A percentile compares a stretch with the other conserved stretches of the same genome.
phyloP scores from a whole-genome alignment of 2,888 invertebrate genomes.

The Euzetes globulus region DNA sequence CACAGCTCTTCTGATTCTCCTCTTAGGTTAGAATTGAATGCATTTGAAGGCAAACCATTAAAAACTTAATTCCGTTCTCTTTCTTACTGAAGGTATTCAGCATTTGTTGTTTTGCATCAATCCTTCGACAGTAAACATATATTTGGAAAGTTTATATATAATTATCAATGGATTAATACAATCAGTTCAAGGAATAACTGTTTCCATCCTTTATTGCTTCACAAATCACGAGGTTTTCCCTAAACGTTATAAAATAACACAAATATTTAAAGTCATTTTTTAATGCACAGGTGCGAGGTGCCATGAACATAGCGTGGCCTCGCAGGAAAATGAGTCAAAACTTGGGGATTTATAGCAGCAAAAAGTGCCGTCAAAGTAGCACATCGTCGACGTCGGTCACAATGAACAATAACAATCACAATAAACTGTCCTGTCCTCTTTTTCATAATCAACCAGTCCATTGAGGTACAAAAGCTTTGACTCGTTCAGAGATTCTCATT shows the following conservation, averaged over 20 bases:
- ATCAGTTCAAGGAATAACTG: constrained; percentile 45
- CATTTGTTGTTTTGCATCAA: constrained; percentile 52
- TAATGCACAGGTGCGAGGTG: constrained; percentile 16
- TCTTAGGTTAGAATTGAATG: constrained; percentile 48
- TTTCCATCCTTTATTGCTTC: constrained; percentile 42
- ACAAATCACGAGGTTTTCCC: constrained; percentile 39
- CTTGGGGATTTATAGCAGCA: neutral
- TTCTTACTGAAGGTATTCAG: constrained; percentile 45
- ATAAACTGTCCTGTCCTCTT: constrained; percentile 2
- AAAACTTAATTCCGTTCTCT: neutral
- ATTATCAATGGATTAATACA: constrained; percentile 51
- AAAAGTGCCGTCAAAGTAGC: constrained; percentile 20
- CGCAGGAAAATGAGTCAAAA: constrained; percentile 27
- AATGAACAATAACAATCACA: neutral
- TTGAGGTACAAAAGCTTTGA: neutral
- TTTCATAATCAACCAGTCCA: neutral
- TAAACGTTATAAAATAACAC: neutral
- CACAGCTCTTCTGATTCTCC: constrained; percentile 53
- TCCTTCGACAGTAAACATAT: constrained; percentile 45
- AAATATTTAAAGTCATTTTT: neutral
- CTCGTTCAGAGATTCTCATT: neutral
- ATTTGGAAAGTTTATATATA: constrained; percentile 48
- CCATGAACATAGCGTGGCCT: constrained; percentile 32
- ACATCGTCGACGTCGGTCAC: neutral
- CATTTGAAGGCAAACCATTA: neutral